These are phyloP conservation scores for Heliconius eleuchia DNA, from an alignment of 1,140 invertebrate species.

Conservation along the genomic window DNA sequence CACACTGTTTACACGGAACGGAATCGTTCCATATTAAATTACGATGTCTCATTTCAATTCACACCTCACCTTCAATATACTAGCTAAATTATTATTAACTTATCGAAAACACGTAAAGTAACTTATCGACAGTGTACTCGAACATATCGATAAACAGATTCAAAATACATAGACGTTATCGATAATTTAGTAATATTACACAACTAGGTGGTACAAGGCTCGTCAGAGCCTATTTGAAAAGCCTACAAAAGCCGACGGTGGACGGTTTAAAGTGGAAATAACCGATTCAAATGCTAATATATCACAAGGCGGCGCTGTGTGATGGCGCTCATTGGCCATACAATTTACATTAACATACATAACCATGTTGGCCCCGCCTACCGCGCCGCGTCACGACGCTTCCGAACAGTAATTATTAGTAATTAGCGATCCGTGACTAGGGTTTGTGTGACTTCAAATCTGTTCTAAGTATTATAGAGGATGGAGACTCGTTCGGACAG, in stretches of 20 bases:
- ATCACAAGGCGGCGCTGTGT: constrained; percentile 73
- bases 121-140: constrained; percentile 54
- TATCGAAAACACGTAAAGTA: constrained; percentile 51
- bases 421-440: constrained; percentile 72
- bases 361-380: constrained; percentile 67
- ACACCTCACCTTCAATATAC: constrained; percentile 53
- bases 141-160: constrained; percentile 48
- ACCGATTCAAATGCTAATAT: constrained; percentile 80
- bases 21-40: constrained; percentile 50
- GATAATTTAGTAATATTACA: constrained; percentile 61
- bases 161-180: constrained; percentile 36
- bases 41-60: constrained; percentile 57
- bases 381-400: constrained; percentile 62
- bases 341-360: constrained; percentile 76
- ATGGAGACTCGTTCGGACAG: constrained; percentile 35
- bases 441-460: constrained; percentile 48
- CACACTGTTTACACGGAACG: constrained; percentile 34
- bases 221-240: constrained; percentile 52
- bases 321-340: constrained; percentile 72
- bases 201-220: constrained; percentile 54
- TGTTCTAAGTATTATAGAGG: constrained; percentile 42
- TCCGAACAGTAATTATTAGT: constrained; percentile 71
- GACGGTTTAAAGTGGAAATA: constrained; percentile 58
- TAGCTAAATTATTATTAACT: constrained; percentile 58
- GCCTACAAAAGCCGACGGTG: constrained; percentile 59